phyloP scores from a whole-genome alignment of 2,797 vertebrate species.

The Takifugu rubripes region DNA sequence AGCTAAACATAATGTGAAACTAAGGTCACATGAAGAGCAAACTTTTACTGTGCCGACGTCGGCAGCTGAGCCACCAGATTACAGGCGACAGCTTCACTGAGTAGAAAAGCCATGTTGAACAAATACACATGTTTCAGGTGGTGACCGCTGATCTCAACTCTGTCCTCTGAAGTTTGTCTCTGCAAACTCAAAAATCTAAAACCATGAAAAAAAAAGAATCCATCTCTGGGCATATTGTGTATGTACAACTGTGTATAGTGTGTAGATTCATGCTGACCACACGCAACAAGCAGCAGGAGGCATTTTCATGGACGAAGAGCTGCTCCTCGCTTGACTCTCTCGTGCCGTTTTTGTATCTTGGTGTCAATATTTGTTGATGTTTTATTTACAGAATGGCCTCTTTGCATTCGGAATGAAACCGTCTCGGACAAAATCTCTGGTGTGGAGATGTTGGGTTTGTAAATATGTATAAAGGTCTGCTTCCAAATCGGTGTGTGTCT shows the following conservation, averaged over 20 bases:
- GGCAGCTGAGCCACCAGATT: too few species aligned
- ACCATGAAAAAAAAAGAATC: conserved; percentile 1
- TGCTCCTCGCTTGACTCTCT: conserved; percentile 38
- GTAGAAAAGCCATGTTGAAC: too few species aligned
- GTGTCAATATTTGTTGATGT: conserved; percentile 36
- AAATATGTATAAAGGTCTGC: conserved; percentile 60
- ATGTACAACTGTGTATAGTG: conserved; percentile 20
- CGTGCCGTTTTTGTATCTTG: conserved; percentile 46
- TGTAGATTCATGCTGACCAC: conserved; percentile 27
- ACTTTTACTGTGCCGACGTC: too few species aligned
- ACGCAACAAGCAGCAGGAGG: conserved; percentile 17
- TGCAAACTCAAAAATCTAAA: conserved; percentile 10
- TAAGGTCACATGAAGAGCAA: neutral
- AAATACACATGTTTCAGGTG: too few species aligned
- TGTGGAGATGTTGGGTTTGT: conserved; percentile 31
- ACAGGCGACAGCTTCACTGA: too few species aligned
- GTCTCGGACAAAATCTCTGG: conserved; percentile 28
- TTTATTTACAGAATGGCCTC: conserved; percentile 41
- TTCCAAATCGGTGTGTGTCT: conserved; percentile 31
- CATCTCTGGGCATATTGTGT: conserved; percentile 15
- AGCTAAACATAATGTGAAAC: neutral
- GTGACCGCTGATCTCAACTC: too few species aligned
- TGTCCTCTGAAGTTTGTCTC: too few species aligned
- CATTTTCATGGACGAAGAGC: conserved; percentile 14
- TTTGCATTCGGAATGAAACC: conserved; percentile 38